Evolutionary conservation across 2,888 invertebrate species (phyloP).

Genomic region (Diadegma fenestrale): DNA sequence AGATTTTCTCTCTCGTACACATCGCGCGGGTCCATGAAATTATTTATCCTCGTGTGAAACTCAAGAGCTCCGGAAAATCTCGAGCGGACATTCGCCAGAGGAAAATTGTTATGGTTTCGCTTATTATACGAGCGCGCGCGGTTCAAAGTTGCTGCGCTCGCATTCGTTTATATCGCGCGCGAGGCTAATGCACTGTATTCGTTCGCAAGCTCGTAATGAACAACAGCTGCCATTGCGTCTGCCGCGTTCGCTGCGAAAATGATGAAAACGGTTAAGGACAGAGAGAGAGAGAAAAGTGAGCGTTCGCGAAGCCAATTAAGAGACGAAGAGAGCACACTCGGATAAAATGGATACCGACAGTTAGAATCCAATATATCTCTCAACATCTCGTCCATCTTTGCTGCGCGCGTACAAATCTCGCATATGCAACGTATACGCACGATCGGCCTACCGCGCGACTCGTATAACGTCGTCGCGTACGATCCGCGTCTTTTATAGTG

Average conservation of each 20-base stretch:
- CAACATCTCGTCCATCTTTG: slow-evolving; percentile 41
- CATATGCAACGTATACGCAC: not conserved
- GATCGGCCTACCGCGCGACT: not conserved
- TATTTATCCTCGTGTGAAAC: slow-evolving; percentile 41
- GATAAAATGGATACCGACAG: slow-evolving; percentile 57
- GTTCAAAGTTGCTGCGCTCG: not conserved
- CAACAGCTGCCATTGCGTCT: slow-evolving; percentile 31
- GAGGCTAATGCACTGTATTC: slow-evolving; percentile 37
- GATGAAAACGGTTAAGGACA: not conserved
- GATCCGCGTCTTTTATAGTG: slow-evolving; percentile 32
- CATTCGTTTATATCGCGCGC: not conserved
- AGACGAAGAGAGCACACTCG: slow-evolving; percentile 28
- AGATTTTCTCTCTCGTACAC: not conserved
- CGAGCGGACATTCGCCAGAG: slow-evolving; percentile 12
- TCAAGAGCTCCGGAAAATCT: slow-evolving; percentile 49
- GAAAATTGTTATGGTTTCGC: slow-evolving; percentile 23
- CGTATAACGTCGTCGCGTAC: not conserved
- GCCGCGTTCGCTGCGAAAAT: not conserved
- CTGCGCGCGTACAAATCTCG: not conserved
- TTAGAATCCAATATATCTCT: slow-evolving; percentile 58
- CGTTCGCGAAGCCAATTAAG: slow-evolving; percentile 41
- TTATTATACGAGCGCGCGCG: slow-evolving; percentile 7
- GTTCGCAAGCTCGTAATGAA: slow-evolving; percentile 22
- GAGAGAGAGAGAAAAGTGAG: slow-evolving; percentile 12
- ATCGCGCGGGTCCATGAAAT: not conserved